Evolutionary conservation across 2,113 vertebrate species (phyloP).

Genomic region (Protomyctophum bolini): DNA sequence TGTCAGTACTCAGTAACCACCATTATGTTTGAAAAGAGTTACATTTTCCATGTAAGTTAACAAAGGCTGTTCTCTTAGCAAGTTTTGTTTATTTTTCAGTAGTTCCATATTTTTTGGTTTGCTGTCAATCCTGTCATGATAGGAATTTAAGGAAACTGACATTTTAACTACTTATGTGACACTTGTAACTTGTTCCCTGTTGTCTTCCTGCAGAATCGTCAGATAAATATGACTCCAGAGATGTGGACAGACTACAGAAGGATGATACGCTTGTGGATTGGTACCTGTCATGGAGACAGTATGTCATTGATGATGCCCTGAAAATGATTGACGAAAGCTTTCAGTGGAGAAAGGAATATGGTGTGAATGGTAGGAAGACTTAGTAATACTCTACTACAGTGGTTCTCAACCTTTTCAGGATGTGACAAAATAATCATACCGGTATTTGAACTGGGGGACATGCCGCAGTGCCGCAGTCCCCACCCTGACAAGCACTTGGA

Average conservation of each 20-base stretch:
- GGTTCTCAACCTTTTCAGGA: neutral
- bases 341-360: conserved; percentile 92
- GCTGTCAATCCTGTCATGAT: too few relatives aligned
- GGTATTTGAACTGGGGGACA: too few relatives aligned
- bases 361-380: conserved; percentile 86
- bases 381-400: neutral
- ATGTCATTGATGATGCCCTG: conserved; percentile 86
- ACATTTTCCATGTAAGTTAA: too few relatives aligned
- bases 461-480: too few relatives aligned
- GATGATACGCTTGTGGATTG: conserved; percentile 87
- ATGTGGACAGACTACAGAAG: conserved; percentile 88
- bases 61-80: too few relatives aligned
- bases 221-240: conserved; percentile 91
- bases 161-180: neutral
- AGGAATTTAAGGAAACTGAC: too few relatives aligned
- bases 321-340: conserved; percentile 98
- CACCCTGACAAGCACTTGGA: too few relatives aligned
- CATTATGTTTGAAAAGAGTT: too few relatives aligned
- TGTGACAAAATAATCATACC: too few relatives aligned
- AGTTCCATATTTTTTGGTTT: too few relatives aligned
- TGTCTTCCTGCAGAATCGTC: conserved; percentile 77
- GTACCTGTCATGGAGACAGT: conserved; percentile 87
- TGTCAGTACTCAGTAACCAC: too few relatives aligned
- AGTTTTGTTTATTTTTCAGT: too few relatives aligned
- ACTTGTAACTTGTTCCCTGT: neutral